Conservation (phyloP, 1,140 invertebrate species). For the Meloidogyne exigua region DNA sequence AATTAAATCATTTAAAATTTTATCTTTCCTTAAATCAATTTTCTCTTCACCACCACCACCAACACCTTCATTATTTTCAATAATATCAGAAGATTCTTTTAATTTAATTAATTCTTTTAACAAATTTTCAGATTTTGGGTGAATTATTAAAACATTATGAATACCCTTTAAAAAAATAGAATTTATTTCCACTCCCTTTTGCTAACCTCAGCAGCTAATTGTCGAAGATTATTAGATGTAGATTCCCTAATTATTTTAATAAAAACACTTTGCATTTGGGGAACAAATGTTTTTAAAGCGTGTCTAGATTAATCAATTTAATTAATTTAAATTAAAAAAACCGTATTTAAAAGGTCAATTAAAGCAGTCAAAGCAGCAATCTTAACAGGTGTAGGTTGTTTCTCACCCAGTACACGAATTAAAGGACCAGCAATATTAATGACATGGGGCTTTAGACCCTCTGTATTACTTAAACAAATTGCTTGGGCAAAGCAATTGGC, state of each 20-base stretch:
- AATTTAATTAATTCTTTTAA: constrained; percentile 51
- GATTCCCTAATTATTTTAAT: constrained; percentile 66
- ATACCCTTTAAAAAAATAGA: constrained; percentile 23
- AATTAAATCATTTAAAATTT: constrained; percentile 24
- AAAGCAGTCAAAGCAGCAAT: constrained; percentile 91
- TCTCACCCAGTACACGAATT: constrained; percentile 92
- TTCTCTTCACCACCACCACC: not conserved
- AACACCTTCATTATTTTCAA: not conserved
- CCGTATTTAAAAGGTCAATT: constrained; percentile 83
- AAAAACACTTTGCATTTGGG: constrained; percentile 96
- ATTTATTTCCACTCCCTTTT: not conserved
- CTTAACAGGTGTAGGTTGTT: constrained; percentile 88
- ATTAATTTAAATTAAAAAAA: constrained; percentile 55
- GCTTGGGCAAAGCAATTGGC: constrained; percentile 13
- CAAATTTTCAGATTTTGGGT: constrained; percentile 53
- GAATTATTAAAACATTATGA: constrained; percentile 21
- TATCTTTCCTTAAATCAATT: constrained; percentile 17
- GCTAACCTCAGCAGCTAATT: constrained; percentile 34
- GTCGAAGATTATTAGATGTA: constrained; percentile 39
- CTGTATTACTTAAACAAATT: constrained; percentile 10
- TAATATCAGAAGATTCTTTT: constrained; percentile 9
- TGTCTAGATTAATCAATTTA: constrained; percentile 66
- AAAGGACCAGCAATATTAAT: constrained; percentile 94
- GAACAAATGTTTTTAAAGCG: constrained; percentile 93
- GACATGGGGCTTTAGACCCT: constrained; percentile 85